Conservation (phyloP, 2,888 invertebrate genomes). For the Tuberolachnus salignus region DNA sequence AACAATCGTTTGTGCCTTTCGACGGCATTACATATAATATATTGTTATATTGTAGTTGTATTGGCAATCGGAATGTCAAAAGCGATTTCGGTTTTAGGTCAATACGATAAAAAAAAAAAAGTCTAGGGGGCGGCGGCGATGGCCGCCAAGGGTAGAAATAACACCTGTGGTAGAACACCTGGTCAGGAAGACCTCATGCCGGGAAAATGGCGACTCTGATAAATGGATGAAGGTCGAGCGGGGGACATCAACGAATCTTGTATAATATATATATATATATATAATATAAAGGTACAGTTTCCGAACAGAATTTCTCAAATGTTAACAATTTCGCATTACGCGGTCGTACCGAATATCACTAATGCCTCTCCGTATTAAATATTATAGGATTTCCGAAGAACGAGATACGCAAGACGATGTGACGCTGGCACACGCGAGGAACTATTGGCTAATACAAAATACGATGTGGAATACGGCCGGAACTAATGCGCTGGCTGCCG, state of each 20-base stretch:
- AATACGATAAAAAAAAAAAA: slow-evolving; percentile 44
- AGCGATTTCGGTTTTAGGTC: slow-evolving; percentile 49
- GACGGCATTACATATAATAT: background rate
- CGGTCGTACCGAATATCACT: no score
- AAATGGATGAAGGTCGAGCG: slow-evolving; percentile 38
- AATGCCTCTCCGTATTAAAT: background rate
- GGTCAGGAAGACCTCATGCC: slow-evolving; percentile 46
- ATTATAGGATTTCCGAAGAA: slow-evolving; percentile 18
- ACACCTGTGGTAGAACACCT: slow-evolving; percentile 54
- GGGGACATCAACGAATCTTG: no score
- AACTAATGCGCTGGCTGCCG: slow-evolving; percentile 50
- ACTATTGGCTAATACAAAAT: slow-evolving; percentile 28
- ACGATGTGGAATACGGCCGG: slow-evolving; percentile 18
- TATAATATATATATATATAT: no score
- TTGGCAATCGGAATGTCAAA: slow-evolving; percentile 31
- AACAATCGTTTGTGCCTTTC: slow-evolving; percentile 29
- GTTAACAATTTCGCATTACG: slow-evolving; percentile 16
- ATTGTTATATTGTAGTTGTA: background rate
- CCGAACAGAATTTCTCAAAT: background rate
- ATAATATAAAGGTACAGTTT: no score
- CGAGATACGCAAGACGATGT: background rate
- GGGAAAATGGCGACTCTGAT: slow-evolving; percentile 42
- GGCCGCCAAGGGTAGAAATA: slow-evolving; percentile 21
- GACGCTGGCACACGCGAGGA: slow-evolving; percentile 21
- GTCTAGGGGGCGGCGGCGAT: slow-evolving; percentile 27